phyloP scores from a whole-genome alignment of 1,140 invertebrate genomes.

The Eupristina koningsbergeri region DNA sequence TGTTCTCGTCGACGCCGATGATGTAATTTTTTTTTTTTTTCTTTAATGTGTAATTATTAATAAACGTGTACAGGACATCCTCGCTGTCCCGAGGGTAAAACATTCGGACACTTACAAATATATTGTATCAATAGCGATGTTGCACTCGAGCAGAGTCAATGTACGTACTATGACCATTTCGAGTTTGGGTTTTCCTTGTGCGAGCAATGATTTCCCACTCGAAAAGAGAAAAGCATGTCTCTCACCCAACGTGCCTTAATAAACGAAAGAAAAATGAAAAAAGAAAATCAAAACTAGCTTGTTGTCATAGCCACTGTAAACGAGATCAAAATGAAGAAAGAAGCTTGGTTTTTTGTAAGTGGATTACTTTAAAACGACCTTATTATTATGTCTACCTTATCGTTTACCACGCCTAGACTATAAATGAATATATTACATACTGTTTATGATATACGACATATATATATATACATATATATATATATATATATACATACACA shows the following conservation, averaged over 20 bases:
- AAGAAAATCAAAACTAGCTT: background rate
- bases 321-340: background rate
- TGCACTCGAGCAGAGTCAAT: background rate
- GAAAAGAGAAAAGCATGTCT: background rate
- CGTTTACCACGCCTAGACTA: conserved; percentile 56
- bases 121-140: conserved; percentile 30
- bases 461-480: too few relatives aligned
- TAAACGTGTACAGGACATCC: conserved; percentile 31
- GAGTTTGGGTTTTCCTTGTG: background rate
- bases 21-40: conserved; percentile 23
- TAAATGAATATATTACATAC: conserved; percentile 57
- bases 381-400: conserved; percentile 58
- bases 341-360: conserved; percentile 32
- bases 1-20: background rate
- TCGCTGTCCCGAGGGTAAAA: background rate
- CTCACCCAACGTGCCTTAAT: conserved; percentile 57
- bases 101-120: background rate
- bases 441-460: conserved; percentile 65
- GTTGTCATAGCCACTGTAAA: background rate
- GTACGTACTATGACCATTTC: background rate
- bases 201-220: background rate
- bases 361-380: conserved; percentile 51
- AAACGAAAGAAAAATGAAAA: background rate
- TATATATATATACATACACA: too few relatives aligned
- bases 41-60: conserved; percentile 37